Percentiles rank a stretch among this genome's conserved stretches.
Conservation (phyloP, 2,113 vertebrate species). For the Petaurus breviceps region DNA sequence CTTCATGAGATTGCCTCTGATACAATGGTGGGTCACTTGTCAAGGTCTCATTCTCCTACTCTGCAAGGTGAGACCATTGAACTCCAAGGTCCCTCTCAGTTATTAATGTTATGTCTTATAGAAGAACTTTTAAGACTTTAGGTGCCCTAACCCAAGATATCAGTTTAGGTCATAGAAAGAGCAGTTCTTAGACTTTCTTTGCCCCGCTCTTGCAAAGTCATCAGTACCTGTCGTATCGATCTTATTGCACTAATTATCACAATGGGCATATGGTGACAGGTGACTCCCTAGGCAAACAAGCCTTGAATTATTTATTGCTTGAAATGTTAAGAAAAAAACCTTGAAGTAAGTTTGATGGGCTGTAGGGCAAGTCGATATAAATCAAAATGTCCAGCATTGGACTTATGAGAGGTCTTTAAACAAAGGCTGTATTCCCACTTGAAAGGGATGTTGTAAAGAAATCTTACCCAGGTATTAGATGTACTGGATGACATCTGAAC, state of each 20-base stretch:
- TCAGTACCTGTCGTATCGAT: constrained; percentile 17
- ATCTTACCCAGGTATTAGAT: background rate
- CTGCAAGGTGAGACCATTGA: background rate
- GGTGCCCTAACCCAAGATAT: background rate
- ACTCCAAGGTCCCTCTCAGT: background rate
- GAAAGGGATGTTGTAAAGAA: background rate
- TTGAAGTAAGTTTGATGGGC: constrained; percentile 6
- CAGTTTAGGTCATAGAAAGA: constrained; percentile 12
- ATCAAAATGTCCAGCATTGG: background rate
- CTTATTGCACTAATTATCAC: constrained; percentile 38
- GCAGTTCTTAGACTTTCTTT: background rate
- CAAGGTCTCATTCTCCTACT: background rate
- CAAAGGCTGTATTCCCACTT: background rate
- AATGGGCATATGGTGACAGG: background rate
- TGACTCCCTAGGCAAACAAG: background rate
- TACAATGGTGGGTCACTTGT: background rate
- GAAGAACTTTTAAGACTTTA: background rate
- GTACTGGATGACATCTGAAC: background rate
- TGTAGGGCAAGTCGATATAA: background rate
- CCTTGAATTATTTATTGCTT: constrained; percentile 41
- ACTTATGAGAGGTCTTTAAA: background rate
- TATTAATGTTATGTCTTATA: background rate
- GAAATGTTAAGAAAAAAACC: constrained; percentile 33
- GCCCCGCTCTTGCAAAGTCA: background rate
- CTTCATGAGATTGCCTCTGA: background rate